phyloP scores from a whole-genome alignment of 2,113 vertebrate species.

The Romanogobio albipinnatus region DNA sequence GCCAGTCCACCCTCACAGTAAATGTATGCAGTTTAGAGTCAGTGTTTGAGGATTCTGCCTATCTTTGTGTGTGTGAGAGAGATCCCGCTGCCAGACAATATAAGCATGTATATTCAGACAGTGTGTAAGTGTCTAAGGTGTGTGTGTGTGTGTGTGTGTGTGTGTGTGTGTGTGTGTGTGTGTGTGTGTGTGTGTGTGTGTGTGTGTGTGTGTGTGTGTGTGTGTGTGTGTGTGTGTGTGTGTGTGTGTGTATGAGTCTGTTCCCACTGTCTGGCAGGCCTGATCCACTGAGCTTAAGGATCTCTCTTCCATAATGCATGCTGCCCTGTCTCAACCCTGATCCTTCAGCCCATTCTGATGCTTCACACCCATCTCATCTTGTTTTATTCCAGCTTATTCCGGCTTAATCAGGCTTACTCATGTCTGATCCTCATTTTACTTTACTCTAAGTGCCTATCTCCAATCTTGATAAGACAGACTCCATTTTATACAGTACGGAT shows the following conservation, averaged over 20 bases:
- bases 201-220: slow-evolving; percentile 40
- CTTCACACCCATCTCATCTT: slow-evolving; percentile 68
- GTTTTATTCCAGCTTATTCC: slow-evolving; percentile 73
- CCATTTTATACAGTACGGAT: slow-evolving; percentile 68
- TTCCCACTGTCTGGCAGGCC: slow-evolving; percentile 45
- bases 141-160: neutral
- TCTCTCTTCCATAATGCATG: slow-evolving; percentile 77
- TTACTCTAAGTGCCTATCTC: slow-evolving; percentile 58
- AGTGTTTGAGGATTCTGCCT: slow-evolving; percentile 7
- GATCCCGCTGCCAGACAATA: slow-evolving; percentile 29
- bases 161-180: slow-evolving; percentile 46
- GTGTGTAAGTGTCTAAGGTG: slow-evolving; percentile 15
- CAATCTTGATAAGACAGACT: slow-evolving; percentile 64
- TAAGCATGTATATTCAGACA: slow-evolving; percentile 47
- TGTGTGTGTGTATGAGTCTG: slow-evolving; percentile 50
- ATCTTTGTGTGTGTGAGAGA: slow-evolving; percentile 41
- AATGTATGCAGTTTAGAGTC: slow-evolving; percentile 16
- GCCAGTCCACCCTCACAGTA: neutral
- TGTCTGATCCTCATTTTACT: slow-evolving; percentile 74
- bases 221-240: slow-evolving; percentile 11
- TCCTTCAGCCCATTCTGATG: slow-evolving; percentile 66
- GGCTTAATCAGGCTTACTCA: slow-evolving; percentile 79
- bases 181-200: slow-evolving; percentile 39
- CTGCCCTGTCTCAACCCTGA: slow-evolving; percentile 68
- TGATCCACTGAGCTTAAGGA: slow-evolving; percentile 59